Conservation (phyloP, 1,140 invertebrate genomes). For the Chelonus insularis region DNA sequence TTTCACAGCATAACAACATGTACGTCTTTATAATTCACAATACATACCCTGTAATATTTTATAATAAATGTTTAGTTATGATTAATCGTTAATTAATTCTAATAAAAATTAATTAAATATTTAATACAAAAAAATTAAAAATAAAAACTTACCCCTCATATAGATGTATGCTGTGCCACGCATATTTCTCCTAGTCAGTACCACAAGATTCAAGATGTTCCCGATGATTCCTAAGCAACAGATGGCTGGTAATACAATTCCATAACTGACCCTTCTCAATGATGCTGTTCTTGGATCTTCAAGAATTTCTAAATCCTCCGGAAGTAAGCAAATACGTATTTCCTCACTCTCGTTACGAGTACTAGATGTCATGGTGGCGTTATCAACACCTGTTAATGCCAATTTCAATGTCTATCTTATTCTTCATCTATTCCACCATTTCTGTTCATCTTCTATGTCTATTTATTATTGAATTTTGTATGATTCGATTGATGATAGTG, state of each 20-base stretch:
- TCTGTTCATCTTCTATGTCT: too few species aligned
- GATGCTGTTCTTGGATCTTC: slow-evolving; percentile 66
- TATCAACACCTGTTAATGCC: not conserved
- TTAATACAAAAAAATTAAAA: not conserved
- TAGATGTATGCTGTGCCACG: slow-evolving; percentile 78
- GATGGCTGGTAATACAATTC: slow-evolving; percentile 70
- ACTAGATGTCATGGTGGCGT: slow-evolving; percentile 41
- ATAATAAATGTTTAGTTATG: too few species aligned
- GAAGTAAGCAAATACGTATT: slow-evolving; percentile 39
- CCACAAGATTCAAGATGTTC: slow-evolving; percentile 73
- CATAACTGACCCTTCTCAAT: slow-evolving; percentile 70
- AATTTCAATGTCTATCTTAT: not conserved
- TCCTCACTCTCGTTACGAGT: slow-evolving; percentile 37
- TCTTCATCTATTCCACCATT: not conserved
- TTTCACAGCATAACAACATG: too few species aligned
- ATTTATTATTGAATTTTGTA: too few species aligned
- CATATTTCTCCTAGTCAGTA: slow-evolving; percentile 74
- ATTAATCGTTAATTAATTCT: too few species aligned
- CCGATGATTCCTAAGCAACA: slow-evolving; percentile 73
- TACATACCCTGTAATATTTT: too few species aligned
- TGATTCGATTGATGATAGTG: too few species aligned
- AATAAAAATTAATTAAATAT: too few species aligned
- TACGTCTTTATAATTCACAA: too few species aligned
- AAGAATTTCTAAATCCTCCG: slow-evolving; percentile 38
- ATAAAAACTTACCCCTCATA: slow-evolving; percentile 67